Conservation (phyloP, 2,113 vertebrate genomes). For the Dermatemys mawii region DNA sequence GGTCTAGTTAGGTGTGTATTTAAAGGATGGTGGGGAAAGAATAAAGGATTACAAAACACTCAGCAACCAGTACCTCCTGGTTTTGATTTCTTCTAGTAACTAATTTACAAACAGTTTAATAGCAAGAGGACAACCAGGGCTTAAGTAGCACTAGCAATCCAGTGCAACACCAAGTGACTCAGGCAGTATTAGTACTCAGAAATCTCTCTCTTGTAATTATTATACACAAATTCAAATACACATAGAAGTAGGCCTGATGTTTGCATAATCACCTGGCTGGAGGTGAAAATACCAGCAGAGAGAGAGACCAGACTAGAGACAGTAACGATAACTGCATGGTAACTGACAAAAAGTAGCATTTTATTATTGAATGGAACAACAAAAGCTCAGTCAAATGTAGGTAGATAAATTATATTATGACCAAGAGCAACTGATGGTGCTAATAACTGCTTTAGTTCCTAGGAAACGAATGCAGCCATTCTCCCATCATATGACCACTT, state of each 20-base stretch:
- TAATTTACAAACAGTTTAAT: neutral
- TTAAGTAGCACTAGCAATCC: neutral
- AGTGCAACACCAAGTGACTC: neutral
- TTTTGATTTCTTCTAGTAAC: neutral
- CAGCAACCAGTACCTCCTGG: neutral
- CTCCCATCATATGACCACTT: constrained; percentile 41
- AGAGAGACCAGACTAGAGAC: neutral
- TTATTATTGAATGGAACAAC: constrained; percentile 8
- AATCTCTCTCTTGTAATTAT: neutral
- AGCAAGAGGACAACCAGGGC: neutral
- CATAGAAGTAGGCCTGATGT: neutral
- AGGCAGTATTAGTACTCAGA: neutral
- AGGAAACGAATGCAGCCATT: constrained; percentile 29
- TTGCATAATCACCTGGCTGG: neutral
- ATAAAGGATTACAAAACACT: neutral
- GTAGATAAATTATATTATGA: neutral
- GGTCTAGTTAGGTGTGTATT: neutral
- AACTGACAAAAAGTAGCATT: constrained; percentile 13
- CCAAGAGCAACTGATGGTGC: neutral
- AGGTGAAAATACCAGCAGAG: neutral
- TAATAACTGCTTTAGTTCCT: constrained; percentile 41
- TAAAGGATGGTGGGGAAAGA: neutral
- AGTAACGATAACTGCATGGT: neutral
- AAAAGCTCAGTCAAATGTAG: constrained; percentile 14
- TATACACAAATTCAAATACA: neutral